Base-by-base conservation (phyloP, 2,113 vertebrate genomes). In the Zeus faber region DNA sequence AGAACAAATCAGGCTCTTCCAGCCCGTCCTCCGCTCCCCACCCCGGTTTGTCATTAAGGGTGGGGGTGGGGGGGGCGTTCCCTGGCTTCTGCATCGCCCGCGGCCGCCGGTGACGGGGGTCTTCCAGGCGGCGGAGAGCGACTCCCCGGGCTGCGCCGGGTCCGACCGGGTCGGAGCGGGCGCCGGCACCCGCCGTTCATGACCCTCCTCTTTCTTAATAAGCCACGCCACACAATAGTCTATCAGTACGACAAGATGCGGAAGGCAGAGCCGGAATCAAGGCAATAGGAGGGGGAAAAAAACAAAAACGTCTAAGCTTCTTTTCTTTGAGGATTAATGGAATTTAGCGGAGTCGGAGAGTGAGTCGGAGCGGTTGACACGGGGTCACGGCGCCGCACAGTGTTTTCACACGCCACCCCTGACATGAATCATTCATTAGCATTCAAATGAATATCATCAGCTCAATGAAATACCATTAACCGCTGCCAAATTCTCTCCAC, bases 21-120 rank as follows among this genome's bases (percentile, higher is more conserved):
- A 82, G 85, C 80, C 84, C 79, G 84, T 85, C 76, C 78, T 85
- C 73, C 81, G 62, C 81, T 68, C 74, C 80, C 87, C 72, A 81
- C 84, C 83, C 81, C 85, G 83, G 84, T 76, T 86, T 76, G 86
- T 90, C 88, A 87, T 89, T 89, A 89, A 83, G 49, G 16, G 45
- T 11, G 77, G 78, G 73, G 80, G 70, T 29, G 27, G 27, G 27
- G 27, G 27, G 27, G 27, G 27, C 4, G n/a, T n/a, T n/a, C n/a
- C n/a, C n/a, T n/a, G n/a, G n/a, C n/a, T n/a, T n/a, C n/a, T n/a
- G n/a, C n/a, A n/a, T n/a, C n/a, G n/a, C n/a, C n/a, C n/a, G n/a
- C 4, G 27, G 27, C 4, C 27, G 6, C 11, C 2, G 33, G 5
- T 14, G 33, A 4, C 11, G 33, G 33, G 33, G 3, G 13, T 37